Conservation (phyloP, 2,113 vertebrate species). For the Menidia beryllina region DNA sequence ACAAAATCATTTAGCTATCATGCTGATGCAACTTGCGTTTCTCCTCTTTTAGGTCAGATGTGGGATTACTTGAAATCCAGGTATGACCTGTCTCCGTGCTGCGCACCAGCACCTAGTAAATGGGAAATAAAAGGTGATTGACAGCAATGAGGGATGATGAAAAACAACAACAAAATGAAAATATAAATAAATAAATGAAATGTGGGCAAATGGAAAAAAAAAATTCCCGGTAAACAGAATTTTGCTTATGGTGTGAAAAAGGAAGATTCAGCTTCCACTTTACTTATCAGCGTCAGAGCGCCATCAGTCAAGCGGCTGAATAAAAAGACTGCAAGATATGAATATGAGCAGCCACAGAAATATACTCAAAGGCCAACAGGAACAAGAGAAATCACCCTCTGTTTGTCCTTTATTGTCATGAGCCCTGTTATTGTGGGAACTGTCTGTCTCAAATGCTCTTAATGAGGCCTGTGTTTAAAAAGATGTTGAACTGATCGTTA, state of each 20-base stretch:
- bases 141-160: slow-evolving; percentile 48
- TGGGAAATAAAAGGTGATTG: slow-evolving; percentile 57
- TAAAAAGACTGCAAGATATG: slow-evolving; percentile 13
- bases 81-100: slow-evolving; percentile 61
- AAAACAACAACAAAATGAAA: slow-evolving; percentile 50
- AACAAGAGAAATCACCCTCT: slow-evolving; percentile 38
- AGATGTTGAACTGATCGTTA: slow-evolving; percentile 67
- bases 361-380: slow-evolving; percentile 20
- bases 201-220: slow-evolving; percentile 62
- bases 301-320: slow-evolving; percentile 50
- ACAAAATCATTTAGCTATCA: slow-evolving; percentile 81
- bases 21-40: slow-evolving; percentile 72
- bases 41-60: slow-evolving; percentile 61
- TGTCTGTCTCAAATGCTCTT: slow-evolving; percentile 58
- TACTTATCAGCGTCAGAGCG: slow-evolving; percentile 51
- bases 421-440: slow-evolving; percentile 43
- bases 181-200: too few species aligned
- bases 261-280: slow-evolving; percentile 51
- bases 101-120: slow-evolving; percentile 45
- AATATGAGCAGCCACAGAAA: slow-evolving; percentile 21
- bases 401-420: slow-evolving; percentile 38
- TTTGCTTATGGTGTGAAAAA: slow-evolving; percentile 40
- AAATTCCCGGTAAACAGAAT: slow-evolving; percentile 21
- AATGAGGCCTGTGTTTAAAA: slow-evolving; percentile 66
- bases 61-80: slow-evolving; percentile 71